Conservation (phyloP, 2,113 vertebrate species). For the Bubo blakistoni region DNA sequence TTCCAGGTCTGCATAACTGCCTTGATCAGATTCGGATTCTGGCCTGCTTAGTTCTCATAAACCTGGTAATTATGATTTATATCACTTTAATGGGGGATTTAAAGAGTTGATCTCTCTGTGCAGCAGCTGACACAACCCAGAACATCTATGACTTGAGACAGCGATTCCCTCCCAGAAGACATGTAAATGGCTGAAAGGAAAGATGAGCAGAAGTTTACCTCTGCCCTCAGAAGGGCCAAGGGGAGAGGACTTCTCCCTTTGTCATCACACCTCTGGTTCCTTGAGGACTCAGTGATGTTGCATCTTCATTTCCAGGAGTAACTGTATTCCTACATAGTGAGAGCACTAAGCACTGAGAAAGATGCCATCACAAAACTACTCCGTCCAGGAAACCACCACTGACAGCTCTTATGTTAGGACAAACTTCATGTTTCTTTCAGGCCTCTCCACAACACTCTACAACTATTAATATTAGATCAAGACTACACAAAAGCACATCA, state of each 20-base stretch:
- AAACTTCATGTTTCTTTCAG: background rate
- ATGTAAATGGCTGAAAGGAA: background rate
- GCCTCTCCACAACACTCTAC: background rate
- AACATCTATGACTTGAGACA: fast-evolving
- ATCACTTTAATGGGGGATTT: background rate
- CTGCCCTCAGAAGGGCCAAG: background rate
- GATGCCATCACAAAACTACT: background rate
- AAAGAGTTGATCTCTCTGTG: background rate
- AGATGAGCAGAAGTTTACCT: background rate
- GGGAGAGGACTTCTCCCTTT: background rate
- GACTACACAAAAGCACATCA: background rate
- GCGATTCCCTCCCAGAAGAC: background rate
- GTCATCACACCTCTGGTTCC: background rate
- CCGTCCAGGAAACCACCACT: background rate
- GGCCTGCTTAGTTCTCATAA: background rate
- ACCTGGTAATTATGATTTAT: background rate
- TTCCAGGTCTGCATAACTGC: background rate
- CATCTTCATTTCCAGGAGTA: background rate
- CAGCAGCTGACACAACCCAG: background rate
- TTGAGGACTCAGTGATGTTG: background rate
- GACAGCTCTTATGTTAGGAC: background rate
- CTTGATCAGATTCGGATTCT: background rate
- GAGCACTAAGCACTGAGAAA: background rate
- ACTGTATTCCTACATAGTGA: background rate
- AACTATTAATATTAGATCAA: background rate